Base-by-base conservation (phyloP, 1,140 invertebrate genomes). In the Cardiocondyla obscurior region DNA sequence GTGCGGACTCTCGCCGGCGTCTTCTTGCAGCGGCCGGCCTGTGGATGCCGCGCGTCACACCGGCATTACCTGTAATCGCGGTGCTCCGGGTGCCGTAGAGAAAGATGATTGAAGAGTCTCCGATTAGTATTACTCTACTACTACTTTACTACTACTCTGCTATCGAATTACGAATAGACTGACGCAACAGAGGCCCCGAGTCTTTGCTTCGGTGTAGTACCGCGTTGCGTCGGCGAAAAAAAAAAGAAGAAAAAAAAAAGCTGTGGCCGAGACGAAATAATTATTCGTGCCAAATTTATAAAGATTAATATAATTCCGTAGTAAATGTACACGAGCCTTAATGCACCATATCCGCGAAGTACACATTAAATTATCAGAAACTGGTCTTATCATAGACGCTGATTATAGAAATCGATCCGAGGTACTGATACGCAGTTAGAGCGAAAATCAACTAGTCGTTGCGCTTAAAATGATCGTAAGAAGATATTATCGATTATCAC, bases 31-130 rank as follows among this genome's bases (percentile, higher is more conserved):
- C 55, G 8, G n/a, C 19, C 19, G 12, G 28, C 57, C 28, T 28
- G n/a, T n/a, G 70, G 16, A 36, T 55, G 14, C 51, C 5, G 36
- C 55, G 53, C 36, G 25, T 10, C 28, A 30, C 14, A 4, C 16
- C 42, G 22, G 46, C 22, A 69, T 79, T 69, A 79, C 33, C 74
- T 42, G n/a, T 79, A 79, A 79, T 79, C 74, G 51, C 62, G 33
- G 16, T 49, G 62, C 74, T 79, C 19, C 46, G 57, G 6, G 28
- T 64, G 58, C 22, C 25, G 22, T 39, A 51, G 46, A 79, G 55
- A 22, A 39, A 42, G 42, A 79, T 67, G 62, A 67, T 79, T 39
- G 46, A 53, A 53, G 46, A 46, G 73, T 30, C 55, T 33, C 46
- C 39, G 55, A 42, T 60, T 39, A 46, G 28, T 62, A 19, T 6